Base-by-base conservation (phyloP, 2,113 vertebrate genomes). In the Puffinus mauretanicus region DNA sequence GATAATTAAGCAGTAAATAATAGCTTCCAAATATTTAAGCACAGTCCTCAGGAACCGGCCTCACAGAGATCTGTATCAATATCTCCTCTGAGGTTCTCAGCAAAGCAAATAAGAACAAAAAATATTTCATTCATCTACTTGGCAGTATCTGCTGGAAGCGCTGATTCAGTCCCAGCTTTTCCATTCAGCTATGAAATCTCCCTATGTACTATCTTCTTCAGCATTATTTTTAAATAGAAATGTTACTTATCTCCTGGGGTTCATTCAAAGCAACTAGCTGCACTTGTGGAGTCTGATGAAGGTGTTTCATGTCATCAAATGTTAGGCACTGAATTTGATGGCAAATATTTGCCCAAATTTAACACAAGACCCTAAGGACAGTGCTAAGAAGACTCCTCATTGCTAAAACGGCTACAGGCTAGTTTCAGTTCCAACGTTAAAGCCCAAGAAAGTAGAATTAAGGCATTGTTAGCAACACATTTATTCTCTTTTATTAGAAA, bases 81-180 rank as follows among this genome's bases (percentile, higher is more conserved):
- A 55, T 44, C 42, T 84, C 80, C 38, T 58, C 76, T 14, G 49
- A 80, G 73, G 79, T 87, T 94, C 40, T 91, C 84, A 94, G 81
- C 47, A 66, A 91, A 90, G n/a, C 42, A 94, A 76, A 44, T 55
- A 73, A 70, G 85, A 92, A 62, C 46, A 94, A 85, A 73, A 94
- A 93, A 44, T 58, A 88, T 78, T 95, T 93, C 52, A 72, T 96
- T 94, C 88, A 88, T 60, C 62, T 78, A 27, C 60, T 94, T 94
- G 85, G 90, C 85, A 88, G 24, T 71, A 34, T 81, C 26, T 86
- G 60, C 64, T 91, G 93, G 66, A 81, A 90, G 87, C 36, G 40
- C 25, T 95, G 86, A 87, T 86, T 88, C 87, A 92, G 82, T 27
- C 27, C n/a, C 29, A 75, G 57, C 54, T 94, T 94, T 95, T 93